These are phyloP conservation scores for Cichladusa arquata DNA, from an alignment of 2,113 vertebrate species.

Conservation along the genomic window DNA sequence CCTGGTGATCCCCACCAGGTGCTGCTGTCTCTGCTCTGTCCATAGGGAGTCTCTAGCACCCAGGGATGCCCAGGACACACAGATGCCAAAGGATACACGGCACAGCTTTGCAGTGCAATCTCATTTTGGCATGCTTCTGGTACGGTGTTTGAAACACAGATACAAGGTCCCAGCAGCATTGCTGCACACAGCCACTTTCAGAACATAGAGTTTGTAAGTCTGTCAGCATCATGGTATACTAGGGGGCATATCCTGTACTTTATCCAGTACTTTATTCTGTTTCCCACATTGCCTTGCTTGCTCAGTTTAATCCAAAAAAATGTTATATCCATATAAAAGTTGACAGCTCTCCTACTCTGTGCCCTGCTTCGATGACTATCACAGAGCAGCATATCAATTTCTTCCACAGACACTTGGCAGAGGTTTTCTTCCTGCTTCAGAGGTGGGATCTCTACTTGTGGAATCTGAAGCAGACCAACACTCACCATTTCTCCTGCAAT, in stretches of 20 bases:
- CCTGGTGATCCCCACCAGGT: not conserved
- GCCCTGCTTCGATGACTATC: not conserved
- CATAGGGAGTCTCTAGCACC: fast-evolving
- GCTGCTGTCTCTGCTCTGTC: not conserved
- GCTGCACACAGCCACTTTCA: not conserved
- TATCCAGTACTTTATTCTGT: not conserved
- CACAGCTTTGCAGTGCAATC: fast-evolving
- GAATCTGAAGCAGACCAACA: not conserved
- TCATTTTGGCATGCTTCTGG: not conserved
- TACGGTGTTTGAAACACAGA: not conserved
- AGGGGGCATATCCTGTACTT: not conserved
- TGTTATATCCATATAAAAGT: not conserved
- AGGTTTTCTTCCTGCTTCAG: not conserved
- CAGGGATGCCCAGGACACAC: not conserved
- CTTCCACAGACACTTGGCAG: not conserved
- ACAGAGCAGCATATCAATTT: fast-evolving
- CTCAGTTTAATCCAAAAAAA: not conserved
- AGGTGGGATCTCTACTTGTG: not conserved
- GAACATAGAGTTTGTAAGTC: not conserved
- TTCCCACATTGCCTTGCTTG: not conserved
- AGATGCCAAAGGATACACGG: fast-evolving
- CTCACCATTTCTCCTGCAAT: not conserved
- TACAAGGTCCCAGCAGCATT: fast-evolving
- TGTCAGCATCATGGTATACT: not conserved
- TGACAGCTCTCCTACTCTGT: not conserved